These are phyloP conservation scores for Icerya purchasi DNA, from an alignment of 2,888 invertebrate species.

Conservation along the genomic window DNA sequence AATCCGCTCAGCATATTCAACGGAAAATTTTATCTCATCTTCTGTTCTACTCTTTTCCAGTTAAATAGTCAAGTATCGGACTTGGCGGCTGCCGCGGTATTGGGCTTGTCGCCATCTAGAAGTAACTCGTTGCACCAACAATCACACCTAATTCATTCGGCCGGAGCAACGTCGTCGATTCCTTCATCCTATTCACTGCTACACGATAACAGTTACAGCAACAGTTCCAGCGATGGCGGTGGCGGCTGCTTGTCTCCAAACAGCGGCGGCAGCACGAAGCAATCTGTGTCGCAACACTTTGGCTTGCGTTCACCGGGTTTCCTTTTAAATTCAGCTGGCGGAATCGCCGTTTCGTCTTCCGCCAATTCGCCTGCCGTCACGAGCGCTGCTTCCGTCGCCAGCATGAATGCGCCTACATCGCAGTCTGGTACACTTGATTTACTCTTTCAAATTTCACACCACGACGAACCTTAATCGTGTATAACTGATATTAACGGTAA, in stretches of 20 bases:
- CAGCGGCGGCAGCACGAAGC: conserved; percentile 10
- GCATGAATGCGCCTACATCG: too few species aligned
- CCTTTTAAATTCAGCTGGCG: conserved; percentile 1
- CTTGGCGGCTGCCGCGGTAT: background rate
- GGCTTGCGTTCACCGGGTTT: conserved; percentile 14
- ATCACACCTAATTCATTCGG: conserved; percentile 13
- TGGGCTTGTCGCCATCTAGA: background rate
- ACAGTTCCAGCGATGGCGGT: conserved; percentile 30
- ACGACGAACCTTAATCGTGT: too few species aligned
- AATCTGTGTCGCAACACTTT: conserved; percentile 13
- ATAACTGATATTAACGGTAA: too few species aligned
- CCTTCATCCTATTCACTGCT: conserved; percentile 16
- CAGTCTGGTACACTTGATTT: too few species aligned
- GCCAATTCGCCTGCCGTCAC: too few species aligned
- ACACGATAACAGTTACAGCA: conserved; percentile 28
- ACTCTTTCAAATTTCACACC: too few species aligned
- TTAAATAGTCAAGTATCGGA: background rate
- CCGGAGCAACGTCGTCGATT: conserved; percentile 16
- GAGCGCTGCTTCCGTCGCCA: too few species aligned
- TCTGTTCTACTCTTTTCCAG: too few species aligned
- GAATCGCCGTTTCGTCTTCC: too few species aligned
- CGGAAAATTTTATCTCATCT: too few species aligned
- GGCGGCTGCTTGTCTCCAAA: conserved; percentile 6
- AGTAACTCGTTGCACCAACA: conserved; percentile 12
- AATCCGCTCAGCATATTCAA: too few species aligned